Base-by-base conservation (phyloP, 2,113 vertebrate species). In the Cyanoramphus novaezelandiae region DNA sequence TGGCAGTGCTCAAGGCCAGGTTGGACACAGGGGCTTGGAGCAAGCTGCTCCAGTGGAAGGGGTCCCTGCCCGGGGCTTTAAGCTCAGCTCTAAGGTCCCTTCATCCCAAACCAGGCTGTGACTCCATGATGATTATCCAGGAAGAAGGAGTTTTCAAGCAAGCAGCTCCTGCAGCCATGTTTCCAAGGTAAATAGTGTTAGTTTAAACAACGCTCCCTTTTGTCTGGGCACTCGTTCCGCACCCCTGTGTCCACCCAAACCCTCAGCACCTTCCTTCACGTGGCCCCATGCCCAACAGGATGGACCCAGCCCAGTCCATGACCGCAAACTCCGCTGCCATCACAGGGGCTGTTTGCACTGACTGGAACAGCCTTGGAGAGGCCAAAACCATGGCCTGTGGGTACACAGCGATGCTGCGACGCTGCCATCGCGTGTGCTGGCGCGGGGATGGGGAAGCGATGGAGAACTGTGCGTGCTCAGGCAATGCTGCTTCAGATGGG, bases 391-490 rank as follows among this genome's bases (percentile, higher is more conserved):
- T 17, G 24, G 41, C 41, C 68, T 29, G 13, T 63, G 67, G 52
- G 67, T 84, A 74, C 80, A 44, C 43, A 37, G 35, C 2, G 16
- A 46, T 10, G 59, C 79, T 0, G 11, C 23, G 59, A 68, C 6
- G 27, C 60, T 28, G 43, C 14, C 2, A 14, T 6, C 3, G 2
- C 10, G 17, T 10, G 37, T 0, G 3, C 69, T 8, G 43, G 19
- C 29, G 29, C 14, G 25, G 3, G 50, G 65, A 57, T 4, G 7
- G 31, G 49, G 7, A 57, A 47, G 0, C 31, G 57, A 20, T 15
- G 29, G 35, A 91, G 44, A 67, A n/a, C 17, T 6, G 39, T 4
- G 14, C 1, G 7, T 57, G 77, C 62, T 47, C 52, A 25, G 49
- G 65, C 33, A 60, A 59, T 1, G 4, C 27, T 29, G 39, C n/a